Evolutionary conservation across 2,113 vertebrate species (phyloP), one percentile per base, ranked within the genome.

Genomic region (Prionailurus viverrinus): DNA sequence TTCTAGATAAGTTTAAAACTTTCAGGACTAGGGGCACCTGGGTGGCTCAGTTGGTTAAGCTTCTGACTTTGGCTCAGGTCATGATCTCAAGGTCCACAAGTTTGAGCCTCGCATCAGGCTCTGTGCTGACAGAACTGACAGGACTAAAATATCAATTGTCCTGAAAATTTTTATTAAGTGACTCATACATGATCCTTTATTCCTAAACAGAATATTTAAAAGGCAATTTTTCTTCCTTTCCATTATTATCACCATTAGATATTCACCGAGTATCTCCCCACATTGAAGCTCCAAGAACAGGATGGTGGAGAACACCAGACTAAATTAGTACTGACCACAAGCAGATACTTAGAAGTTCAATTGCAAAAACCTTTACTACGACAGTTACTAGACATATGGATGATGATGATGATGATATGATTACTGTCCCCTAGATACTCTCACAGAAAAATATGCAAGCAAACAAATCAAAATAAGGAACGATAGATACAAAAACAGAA

Each of bases 381-480:
- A 58, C 18, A 78, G 27, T 92, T 85, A 66, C 68, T 73, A 80
- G 41, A 92, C 51, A 88, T 31, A 83, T 1, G 66, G 55, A 33
- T 41, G 25, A 68, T 31, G 15, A 68, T 31, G 11, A 68, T 31
- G 11, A 68, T 31, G 15, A 61, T 51, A 61, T 61, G 31, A 18
- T 53, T 84, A 66, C 71, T 87, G 23, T 41, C 29, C 9, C 55
- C 68, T 29, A 79, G 61, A 66, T 16, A 73, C 21, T 81, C 51
- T 18, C 61, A 74, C 31, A 66, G n/a, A 74, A 92, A 96, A 86
- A 86, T 41, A 86, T 39, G 15, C 79, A 66, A 81, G 55, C 31
- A 95, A 94, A 87, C 93, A 95, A 85, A 92, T 71, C 29, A 58
- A 68, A 61, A 81, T 29, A 94, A 36, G 13, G 39, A 87, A 39